Evolutionary conservation across 2,113 vertebrate genomes (phyloP).

Genomic region (Propithecus coquereli): DNA sequence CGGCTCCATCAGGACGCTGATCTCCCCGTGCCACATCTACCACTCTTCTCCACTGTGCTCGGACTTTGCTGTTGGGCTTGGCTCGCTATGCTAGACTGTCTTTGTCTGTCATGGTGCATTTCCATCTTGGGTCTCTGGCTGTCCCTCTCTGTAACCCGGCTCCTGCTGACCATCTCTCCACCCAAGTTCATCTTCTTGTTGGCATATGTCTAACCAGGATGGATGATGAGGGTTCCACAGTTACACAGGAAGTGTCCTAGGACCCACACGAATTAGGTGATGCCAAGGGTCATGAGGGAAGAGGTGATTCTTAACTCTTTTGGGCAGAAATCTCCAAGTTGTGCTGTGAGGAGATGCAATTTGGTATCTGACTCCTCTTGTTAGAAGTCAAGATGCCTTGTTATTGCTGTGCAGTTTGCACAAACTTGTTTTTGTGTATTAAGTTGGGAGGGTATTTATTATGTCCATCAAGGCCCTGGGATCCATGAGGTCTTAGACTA

Average conservation of each 20-base stretch:
- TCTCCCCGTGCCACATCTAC: background rate
- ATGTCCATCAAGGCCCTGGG: background rate
- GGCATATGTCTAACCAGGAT: background rate
- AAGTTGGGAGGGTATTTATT: background rate
- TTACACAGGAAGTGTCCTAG: background rate
- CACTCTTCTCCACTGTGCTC: background rate
- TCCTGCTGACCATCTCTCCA: background rate
- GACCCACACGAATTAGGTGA: background rate
- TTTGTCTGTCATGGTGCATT: background rate
- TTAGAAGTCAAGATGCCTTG: background rate
- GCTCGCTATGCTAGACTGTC: background rate
- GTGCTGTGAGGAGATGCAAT: background rate
- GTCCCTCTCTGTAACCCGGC: background rate
- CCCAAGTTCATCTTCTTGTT: background rate
- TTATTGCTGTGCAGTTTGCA: background rate
- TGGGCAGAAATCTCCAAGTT: background rate
- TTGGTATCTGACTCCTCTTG: background rate
- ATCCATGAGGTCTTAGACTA: background rate
- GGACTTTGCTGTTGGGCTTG: too few species aligned
- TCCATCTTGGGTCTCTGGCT: background rate
- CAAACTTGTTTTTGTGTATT: background rate
- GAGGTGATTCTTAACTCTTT: background rate
- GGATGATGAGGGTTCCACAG: too few species aligned
- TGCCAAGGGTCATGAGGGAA: background rate
- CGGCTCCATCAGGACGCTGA: accelerated